Base-by-base conservation (phyloP, 2,888 invertebrate genomes). In the Pyrrhosoma nymphula region DNA sequence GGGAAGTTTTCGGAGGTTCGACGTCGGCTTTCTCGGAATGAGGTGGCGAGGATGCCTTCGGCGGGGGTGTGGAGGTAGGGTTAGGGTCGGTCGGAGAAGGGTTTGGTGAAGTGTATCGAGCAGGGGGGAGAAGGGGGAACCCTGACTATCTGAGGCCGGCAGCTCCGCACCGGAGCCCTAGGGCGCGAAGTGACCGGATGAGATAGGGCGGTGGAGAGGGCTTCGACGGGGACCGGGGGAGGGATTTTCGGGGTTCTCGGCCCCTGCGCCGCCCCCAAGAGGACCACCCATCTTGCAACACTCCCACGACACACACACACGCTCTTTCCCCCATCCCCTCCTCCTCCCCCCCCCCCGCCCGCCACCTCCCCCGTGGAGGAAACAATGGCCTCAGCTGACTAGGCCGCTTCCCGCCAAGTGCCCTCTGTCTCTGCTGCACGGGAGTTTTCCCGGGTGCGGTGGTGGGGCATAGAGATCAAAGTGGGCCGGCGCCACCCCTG, bases 151-250 rank as follows among this genome's bases (percentile, higher is more conserved):
- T 56, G 89, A 18, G 89, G 89, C 12, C 89, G 89, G 89, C 89
- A 89, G 89, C 89, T 23, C 56, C 26, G n/a, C n/a, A n/a, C 39
- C 35, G 39, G 56, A 4, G 26, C 26, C 18, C 63, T 56, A 60
- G 60, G 47, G 69, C 26, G 93, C 82, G 82, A 82, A 35, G 55
- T 75, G 93, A 93, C 93, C 93, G 93, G 75, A 75, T 75, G 93
- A 93, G 93, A 93, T 93, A 93, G 69, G 89, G n/a, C 12, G 89
- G 55, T 47, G 47, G 47, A 47, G 47, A 47, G 89, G 88, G 56
- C 23, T 88, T 39, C 26, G 88, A 47, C 20, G 16, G 55, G n/a
- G 69, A 10, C n/a, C 4, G 20, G 69, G 69, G 60, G 26, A n/a
- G n/a, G 69, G 69, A 23, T 8, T 47, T 47, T 60, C 60, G 47